A percentile compares a stretch with the other conserved stretches of the same genome.
Evolutionary conservation across 2,888 invertebrate genomes (phyloP).

Genomic region (Diplazon laetatorius): DNA sequence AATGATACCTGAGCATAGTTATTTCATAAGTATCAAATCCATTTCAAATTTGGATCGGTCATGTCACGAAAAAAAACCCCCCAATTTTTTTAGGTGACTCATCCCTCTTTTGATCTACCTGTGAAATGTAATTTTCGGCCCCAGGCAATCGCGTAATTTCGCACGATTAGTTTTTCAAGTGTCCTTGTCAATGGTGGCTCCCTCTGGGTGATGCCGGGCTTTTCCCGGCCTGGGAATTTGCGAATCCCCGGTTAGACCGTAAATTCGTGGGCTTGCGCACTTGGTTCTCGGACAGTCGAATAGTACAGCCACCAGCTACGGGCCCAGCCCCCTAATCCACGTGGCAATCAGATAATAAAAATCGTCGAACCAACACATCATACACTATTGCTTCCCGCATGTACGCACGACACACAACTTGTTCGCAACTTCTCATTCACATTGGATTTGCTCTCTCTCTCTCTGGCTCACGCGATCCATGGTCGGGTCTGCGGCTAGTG

Average conservation of each 20-base stretch:
- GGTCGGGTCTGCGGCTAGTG: conserved; percentile 9
- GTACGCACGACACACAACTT: conserved; percentile 18
- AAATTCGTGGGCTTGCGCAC: conserved; percentile 59
- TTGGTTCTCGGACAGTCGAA: conserved; percentile 43
- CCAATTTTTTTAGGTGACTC: no score
- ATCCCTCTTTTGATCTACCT: no score
- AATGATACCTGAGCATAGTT: no score
- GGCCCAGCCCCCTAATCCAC: conserved; percentile 27
- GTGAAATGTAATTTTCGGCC: no score
- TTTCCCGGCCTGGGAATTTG: conserved; percentile 35
- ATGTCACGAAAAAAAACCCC: no score
- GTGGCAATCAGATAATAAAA: conserved; percentile 53
- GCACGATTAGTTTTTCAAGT: neutral
- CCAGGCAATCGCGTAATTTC: conserved; percentile 20
- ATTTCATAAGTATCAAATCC: no score
- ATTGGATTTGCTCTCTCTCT: neutral
- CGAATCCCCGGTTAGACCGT: conserved; percentile 2
- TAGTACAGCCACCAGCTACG: conserved; percentile 70
- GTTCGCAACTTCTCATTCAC: conserved; percentile 16
- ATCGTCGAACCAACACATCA: conserved; percentile 64
- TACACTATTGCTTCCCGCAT: conserved; percentile 45
- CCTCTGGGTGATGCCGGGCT: conserved; percentile 36
- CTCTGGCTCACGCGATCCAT: neutral
- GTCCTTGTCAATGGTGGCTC: no score
- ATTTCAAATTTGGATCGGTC: no score